Percentiles rank a stretch among this genome's conserved stretches.
Conservation (phyloP, 2,113 vertebrate species). For the Urocolius indicus region DNA sequence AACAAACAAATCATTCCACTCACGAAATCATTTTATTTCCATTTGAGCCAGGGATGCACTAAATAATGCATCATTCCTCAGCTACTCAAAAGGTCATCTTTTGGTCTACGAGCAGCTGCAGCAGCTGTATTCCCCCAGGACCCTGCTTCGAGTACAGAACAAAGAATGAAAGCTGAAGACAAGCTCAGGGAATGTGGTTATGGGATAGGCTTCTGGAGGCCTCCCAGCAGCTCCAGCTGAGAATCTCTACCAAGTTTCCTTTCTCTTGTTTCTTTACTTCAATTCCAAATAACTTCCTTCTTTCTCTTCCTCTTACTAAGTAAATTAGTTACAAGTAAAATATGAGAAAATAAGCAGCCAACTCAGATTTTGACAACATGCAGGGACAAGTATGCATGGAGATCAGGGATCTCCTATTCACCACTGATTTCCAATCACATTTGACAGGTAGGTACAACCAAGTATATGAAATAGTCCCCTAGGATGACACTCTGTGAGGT, state of each 20-base stretch:
- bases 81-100: conserved; percentile 36
- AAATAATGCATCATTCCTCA: conserved; percentile 34
- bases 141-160: not conserved
- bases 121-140: not conserved
- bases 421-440: conserved; percentile 6
- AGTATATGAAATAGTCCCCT: not conserved
- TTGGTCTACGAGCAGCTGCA: not conserved
- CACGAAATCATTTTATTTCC: not conserved
- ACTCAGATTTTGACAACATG: conserved; percentile 28
- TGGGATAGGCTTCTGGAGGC: not conserved
- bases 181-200: not conserved
- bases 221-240: not conserved
- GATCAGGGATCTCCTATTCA: conserved; percentile 13
- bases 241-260: not conserved
- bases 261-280: not conserved
- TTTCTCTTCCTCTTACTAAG: not conserved
- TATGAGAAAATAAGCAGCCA: conserved; percentile 19
- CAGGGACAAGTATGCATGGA: conserved; percentile 33
- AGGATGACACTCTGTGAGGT: not conserved
- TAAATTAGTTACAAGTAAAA: conserved; percentile 15
- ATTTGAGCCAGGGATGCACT: conserved; percentile 29
- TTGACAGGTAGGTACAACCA: conserved; percentile 7
- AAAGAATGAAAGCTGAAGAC: not conserved
- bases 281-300: not conserved
- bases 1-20: not conserved